phyloP scores from a whole-genome alignment of 1,140 invertebrate genomes.

The Psilanteris sp. region DNA sequence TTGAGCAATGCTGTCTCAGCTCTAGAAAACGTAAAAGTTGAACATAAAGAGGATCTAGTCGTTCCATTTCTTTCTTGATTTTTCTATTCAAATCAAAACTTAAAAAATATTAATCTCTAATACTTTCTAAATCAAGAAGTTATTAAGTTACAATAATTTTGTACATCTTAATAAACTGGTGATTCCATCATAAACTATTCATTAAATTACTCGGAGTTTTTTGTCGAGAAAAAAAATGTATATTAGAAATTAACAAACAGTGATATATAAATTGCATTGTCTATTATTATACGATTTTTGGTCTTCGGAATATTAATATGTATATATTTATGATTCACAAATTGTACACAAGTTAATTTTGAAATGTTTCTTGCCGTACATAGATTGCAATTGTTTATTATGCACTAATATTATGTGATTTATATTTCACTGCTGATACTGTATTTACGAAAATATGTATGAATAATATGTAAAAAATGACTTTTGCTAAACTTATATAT shows the following conservation, averaged over 20 bases:
- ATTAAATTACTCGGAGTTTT: constrained; percentile 1
- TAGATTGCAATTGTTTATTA: constrained; percentile 20
- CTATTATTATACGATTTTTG: neutral
- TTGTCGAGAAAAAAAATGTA: constrained; percentile 3
- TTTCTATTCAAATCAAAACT: neutral
- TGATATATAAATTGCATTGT: constrained; percentile 31
- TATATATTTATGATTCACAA: constrained; percentile 32
- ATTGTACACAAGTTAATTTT: constrained; percentile 11
- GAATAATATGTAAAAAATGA: constrained; percentile 38
- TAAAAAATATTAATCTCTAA: neutral
- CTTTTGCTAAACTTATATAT: constrained; percentile 23
- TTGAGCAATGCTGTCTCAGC: constrained; percentile 85
- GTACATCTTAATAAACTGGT: constrained; percentile 10
- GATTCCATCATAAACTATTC: neutral
- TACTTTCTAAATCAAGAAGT: neutral
- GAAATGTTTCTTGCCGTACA: constrained; percentile 21
- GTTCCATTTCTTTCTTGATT: constrained; percentile 84
- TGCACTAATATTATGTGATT: constrained; percentile 23
- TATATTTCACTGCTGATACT: constrained; percentile 30
- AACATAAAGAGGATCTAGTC: constrained; percentile 90
- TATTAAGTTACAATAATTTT: constrained; percentile 2
- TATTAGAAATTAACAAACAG: constrained; percentile 5
- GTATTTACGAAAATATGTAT: constrained; percentile 18
- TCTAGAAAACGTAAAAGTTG: constrained; percentile 86
- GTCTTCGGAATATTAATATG: neutral